These are phyloP conservation scores for Synaphobranchus kaupii DNA, from an alignment of 2,797 vertebrate genomes.

Conservation along the genomic window DNA sequence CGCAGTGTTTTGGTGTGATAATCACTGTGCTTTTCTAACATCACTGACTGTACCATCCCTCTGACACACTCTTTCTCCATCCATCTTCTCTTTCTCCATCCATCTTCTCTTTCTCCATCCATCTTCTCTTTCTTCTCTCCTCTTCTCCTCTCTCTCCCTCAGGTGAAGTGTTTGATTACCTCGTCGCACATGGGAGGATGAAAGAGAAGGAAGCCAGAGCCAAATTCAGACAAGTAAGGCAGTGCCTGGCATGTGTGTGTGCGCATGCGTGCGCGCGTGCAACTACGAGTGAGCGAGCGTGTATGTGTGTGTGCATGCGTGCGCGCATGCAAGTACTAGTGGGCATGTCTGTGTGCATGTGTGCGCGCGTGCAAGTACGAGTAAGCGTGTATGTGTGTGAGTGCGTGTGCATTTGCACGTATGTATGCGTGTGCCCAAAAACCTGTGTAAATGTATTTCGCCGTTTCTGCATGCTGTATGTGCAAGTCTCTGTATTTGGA, in stretches of 20 bases:
- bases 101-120: neutral
- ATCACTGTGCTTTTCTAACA: slow-evolving; percentile 8
- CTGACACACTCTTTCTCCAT: neutral
- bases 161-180: slow-evolving; percentile 99
- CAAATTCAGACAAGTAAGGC: slow-evolving; percentile 95
- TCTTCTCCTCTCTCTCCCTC: slow-evolving; percentile 43
- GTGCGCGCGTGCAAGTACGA: neutral
- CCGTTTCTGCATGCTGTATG: neutral
- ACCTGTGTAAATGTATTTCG: neutral
- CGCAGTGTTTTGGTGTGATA: neutral
- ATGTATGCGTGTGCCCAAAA: neutral
- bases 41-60: neutral
- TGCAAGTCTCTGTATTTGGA: neutral
- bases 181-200: slow-evolving; percentile 99
- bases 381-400: slow-evolving; percentile 14
- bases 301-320: neutral
- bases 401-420: slow-evolving; percentile 26
- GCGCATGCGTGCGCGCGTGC: neutral
- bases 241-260: slow-evolving; percentile 33
- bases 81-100: neutral
- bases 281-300: neutral
- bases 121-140: slow-evolving; percentile 11
- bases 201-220: slow-evolving; percentile 99
- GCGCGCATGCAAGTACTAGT: neutral
- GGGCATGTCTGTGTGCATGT: neutral